Conservation (phyloP, 2,113 vertebrate species). For the Serinus canaria region DNA sequence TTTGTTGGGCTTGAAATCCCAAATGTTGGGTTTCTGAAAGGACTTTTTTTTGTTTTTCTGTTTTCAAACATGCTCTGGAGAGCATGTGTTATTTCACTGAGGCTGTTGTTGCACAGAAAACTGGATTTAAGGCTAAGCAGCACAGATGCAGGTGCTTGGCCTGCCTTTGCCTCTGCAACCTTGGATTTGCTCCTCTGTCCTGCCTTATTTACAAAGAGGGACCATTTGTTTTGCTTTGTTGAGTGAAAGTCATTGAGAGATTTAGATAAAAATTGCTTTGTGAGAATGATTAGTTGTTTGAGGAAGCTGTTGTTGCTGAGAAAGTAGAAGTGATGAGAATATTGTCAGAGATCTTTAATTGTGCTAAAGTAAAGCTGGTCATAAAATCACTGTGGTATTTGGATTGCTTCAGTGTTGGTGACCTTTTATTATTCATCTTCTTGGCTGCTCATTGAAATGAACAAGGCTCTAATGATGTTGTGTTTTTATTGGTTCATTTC, state of each 20-base stretch:
- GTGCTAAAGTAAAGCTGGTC: background rate
- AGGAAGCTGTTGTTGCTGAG: background rate
- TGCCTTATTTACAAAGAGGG: background rate
- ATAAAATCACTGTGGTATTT: background rate
- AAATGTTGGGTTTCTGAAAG: background rate
- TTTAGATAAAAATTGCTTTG: background rate
- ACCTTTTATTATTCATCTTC: background rate
- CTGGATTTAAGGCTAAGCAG: slow-evolving; percentile 2
- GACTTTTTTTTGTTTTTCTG: background rate
- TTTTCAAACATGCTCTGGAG: background rate
- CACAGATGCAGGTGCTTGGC: background rate
- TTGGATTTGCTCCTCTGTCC: background rate
- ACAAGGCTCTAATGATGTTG: background rate
- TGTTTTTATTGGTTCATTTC: slow-evolving; percentile 7
- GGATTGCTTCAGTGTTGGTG: background rate
- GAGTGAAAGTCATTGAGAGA: background rate
- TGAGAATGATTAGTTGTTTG: background rate
- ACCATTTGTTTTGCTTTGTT: background rate
- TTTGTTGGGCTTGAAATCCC: background rate
- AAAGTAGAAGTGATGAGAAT: background rate
- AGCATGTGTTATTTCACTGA: background rate
- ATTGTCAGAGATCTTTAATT: background rate
- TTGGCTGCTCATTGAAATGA: background rate
- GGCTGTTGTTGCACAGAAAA: background rate
- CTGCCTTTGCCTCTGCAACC: background rate